Evolutionary conservation across 2,797 vertebrate species (phyloP).

Genomic region (Gila robusta): DNA sequence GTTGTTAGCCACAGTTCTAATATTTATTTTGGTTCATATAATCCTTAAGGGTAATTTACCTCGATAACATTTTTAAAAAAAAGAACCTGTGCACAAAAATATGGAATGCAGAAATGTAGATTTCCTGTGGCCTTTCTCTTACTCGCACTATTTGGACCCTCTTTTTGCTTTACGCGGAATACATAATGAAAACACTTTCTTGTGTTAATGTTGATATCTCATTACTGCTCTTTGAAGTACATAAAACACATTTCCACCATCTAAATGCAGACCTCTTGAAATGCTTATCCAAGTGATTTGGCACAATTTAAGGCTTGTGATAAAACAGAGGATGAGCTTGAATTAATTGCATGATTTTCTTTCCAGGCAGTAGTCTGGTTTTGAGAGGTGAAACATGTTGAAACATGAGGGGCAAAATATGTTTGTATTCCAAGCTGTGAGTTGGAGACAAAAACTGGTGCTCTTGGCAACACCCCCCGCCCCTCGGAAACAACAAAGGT

Average conservation of each 20-base stretch:
- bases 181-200: neutral
- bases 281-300: neutral
- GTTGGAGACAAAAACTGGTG: conserved; percentile 41
- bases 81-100: neutral
- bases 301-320: neutral
- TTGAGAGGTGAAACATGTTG: conserved; percentile 27
- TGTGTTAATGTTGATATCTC: conserved; percentile 9
- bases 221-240: neutral
- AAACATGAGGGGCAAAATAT: conserved; percentile 26
- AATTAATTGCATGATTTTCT: conserved; percentile 15
- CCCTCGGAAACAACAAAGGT: conserved; percentile 56
- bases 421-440: conserved; percentile 45
- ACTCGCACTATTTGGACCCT: neutral
- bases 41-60: conserved; percentile 33
- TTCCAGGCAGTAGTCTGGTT: conserved; percentile 15
- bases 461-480: conserved; percentile 19
- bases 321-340: neutral
- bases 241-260: neutral
- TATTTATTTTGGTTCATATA: conserved; percentile 11
- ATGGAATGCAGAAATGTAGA: neutral
- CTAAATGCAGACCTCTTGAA: conserved; percentile 4
- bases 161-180: conserved; percentile 9
- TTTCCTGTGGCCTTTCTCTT: conserved; percentile 7
- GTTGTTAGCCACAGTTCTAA: conserved; percentile 4
- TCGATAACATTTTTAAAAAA: neutral